These are phyloP conservation scores for Gallinago undulata DNA, from an alignment of 2,113 vertebrate genomes.

Conservation along the genomic window DNA sequence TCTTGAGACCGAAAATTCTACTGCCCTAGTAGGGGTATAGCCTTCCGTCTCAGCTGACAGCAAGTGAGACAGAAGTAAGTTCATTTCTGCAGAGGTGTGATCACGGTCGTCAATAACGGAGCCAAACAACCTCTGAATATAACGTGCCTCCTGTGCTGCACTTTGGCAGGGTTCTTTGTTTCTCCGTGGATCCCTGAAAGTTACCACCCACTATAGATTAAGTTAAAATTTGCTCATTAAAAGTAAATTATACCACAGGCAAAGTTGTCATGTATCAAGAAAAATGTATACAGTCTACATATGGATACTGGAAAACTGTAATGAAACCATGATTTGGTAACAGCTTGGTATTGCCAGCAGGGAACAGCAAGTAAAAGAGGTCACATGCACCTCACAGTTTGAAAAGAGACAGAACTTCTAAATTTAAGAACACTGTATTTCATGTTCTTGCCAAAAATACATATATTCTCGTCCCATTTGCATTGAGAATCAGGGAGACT, in stretches of 20 bases:
- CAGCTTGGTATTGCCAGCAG: neutral
- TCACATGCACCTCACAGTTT: neutral
- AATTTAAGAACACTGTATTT: neutral
- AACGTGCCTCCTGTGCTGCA: neutral
- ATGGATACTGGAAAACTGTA: neutral
- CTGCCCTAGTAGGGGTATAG: neutral
- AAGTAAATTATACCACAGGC: neutral
- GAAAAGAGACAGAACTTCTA: neutral
- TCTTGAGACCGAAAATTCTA: neutral
- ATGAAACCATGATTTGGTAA: neutral
- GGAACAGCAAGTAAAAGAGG: neutral
- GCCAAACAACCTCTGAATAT: neutral
- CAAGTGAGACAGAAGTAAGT: neutral
- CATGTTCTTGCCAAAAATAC: neutral
- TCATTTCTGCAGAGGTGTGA: neutral
- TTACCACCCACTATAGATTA: neutral
- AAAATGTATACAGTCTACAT: neutral
- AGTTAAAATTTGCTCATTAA: neutral
- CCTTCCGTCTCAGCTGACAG: neutral
- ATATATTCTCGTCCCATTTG: neutral
- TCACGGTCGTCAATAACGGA: neutral
- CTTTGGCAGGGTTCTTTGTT: neutral
- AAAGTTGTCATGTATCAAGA: neutral
- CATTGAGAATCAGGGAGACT: neutral
- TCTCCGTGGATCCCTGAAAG: neutral